Percentiles rank a stretch among this genome's conserved stretches.
Conservation (phyloP, 2,113 vertebrate genomes). For the Prochilodus magdalenae region DNA sequence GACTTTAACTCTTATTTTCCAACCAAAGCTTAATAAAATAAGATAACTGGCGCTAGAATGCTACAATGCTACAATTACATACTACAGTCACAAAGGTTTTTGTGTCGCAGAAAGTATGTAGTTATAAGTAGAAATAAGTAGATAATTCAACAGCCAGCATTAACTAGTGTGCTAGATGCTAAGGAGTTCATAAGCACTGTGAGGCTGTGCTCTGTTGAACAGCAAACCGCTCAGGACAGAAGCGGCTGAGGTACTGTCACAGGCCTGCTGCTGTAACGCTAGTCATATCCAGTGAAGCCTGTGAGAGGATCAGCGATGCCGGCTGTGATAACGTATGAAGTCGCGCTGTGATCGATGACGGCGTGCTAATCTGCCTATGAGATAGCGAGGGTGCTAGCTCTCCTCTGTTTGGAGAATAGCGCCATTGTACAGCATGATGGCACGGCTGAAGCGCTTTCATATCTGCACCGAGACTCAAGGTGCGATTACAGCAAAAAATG, state of each 20-base stretch:
- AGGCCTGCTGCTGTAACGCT: constrained; percentile 14
- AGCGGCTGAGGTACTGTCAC: constrained; percentile 19
- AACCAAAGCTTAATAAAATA: too few species aligned
- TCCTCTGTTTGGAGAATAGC: constrained; percentile 39
- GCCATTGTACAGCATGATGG: constrained; percentile 5
- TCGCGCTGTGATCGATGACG: constrained; percentile 56
- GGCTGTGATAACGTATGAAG: constrained; percentile 54
- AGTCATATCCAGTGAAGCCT: constrained; percentile 37
- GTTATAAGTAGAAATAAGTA: too few species aligned
- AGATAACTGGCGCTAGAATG: too few species aligned
- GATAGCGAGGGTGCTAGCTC: constrained; percentile 35
- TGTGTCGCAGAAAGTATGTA: too few species aligned
- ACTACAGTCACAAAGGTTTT: too few species aligned
- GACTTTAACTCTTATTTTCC: too few species aligned
- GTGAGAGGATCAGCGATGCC: constrained; percentile 52
- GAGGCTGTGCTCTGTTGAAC: not conserved
- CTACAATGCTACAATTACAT: too few species aligned
- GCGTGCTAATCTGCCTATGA: constrained; percentile 52
- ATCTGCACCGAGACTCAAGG: constrained; percentile 11
- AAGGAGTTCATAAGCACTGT: not conserved
- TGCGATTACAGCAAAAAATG: constrained; percentile 6
- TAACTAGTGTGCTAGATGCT: too few species aligned
- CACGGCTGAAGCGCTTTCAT: constrained; percentile 1
- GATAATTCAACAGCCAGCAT: not conserved
- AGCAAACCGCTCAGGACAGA: not conserved